A percentile compares a stretch with the other conserved stretches of the same genome.
Evolutionary conservation across 2,113 vertebrate genomes (phyloP).

Genomic region (Platysteira castanea): DNA sequence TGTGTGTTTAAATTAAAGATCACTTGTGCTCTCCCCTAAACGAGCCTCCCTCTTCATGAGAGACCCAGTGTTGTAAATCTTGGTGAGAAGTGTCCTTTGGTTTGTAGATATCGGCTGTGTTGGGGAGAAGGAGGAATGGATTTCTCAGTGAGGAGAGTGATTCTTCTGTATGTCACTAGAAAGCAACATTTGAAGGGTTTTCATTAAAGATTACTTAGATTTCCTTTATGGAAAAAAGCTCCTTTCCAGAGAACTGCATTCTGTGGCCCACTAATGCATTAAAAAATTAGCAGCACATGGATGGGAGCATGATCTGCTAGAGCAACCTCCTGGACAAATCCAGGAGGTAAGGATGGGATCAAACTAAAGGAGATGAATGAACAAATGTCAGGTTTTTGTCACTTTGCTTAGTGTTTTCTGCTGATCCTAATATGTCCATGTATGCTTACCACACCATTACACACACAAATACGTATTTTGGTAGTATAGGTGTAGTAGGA

Average conservation of each 20-base stretch:
- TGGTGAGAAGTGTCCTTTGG: background rate
- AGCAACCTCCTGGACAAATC: background rate
- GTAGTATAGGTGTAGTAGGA: background rate
- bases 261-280: background rate
- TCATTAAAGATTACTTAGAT: background rate
- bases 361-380: background rate
- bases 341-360: background rate
- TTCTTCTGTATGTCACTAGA: background rate
- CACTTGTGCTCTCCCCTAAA: background rate
- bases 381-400: background rate
- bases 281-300: background rate
- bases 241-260: background rate
- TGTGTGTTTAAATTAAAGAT: conserved; percentile 2
- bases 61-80: background rate
- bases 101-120: background rate
- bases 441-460: background rate
- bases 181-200: background rate
- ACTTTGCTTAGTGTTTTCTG: background rate
- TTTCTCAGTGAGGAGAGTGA: background rate
- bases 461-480: background rate
- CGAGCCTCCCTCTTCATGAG: background rate
- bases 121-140: background rate
- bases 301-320: background rate
- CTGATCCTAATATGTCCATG: background rate
- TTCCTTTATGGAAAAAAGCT: background rate